Base-by-base conservation (phyloP, 2,797 vertebrate species). In the Danionella dracula region DNA sequence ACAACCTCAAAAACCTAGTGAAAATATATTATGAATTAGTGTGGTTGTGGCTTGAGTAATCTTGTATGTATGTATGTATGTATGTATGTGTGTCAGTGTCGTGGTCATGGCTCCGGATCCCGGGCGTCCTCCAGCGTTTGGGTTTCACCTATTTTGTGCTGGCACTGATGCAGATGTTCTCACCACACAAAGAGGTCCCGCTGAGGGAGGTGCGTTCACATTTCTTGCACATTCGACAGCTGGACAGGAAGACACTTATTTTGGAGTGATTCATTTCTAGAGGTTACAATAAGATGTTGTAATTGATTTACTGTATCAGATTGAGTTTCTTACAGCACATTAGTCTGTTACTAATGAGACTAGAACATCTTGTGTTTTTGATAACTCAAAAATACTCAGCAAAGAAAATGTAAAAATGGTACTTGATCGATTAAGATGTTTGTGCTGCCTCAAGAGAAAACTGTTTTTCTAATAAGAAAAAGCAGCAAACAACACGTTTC, bases 41-140 rank as follows among this genome's bases (percentile, higher is more conserved):
- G 13, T 49, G 17, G 31, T 32, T 51, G 31, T n/a, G 37, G 40
- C 40, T 41, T 37, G n/a, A 45, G 40, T 44, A 55, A 56, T 21
- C 21, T 32, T 45, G 69, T 65, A 64, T 79, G 48, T 68, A 48
- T 45, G 11, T 45, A 45, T 68, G 5, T 49, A 29, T 71, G 45
- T 70, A 29, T 49, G 27, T 32, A 20, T 49, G 19, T 34, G 15
- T 82, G 74, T 15, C 70, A 92, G 90, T 92, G 70, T 91, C 90
- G 51, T 90, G 81, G 89, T 88, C 90, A 13, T 92, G 90, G 89
- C 85, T 90, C 41, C 82, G 90, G 71, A 80, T 93, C 76, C 90
- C 91, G 50, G 90, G 90, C 53, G 90, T 92, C 31, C 84, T 93
- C 53, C 90, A 92, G 79, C 86, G 87, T 48, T 81, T 92, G 75